Percentiles rank a stretch among this genome's conserved stretches.
Conservation (phyloP, 2,888 invertebrate genomes). For the Ormia ochracea region DNA sequence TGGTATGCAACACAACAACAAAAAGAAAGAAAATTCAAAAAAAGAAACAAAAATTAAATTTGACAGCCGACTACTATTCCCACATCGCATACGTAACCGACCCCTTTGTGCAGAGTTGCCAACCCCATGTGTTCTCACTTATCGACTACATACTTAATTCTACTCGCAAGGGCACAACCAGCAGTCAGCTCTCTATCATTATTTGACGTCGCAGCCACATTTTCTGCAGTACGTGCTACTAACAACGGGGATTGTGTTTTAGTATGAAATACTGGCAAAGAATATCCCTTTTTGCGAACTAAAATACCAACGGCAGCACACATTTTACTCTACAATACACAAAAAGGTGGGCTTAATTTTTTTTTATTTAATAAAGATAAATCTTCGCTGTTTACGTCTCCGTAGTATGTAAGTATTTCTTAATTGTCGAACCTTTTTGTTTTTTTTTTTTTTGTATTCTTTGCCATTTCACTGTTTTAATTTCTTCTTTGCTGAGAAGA, state of each 20-base stretch:
- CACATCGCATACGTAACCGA: background rate
- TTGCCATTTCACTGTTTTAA: background rate
- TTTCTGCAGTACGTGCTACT: background rate
- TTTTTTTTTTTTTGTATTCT: background rate
- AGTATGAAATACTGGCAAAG: constrained; percentile 36
- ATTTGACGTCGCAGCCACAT: background rate
- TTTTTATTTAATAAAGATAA: background rate
- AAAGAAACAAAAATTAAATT: background rate
- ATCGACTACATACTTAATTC: constrained; percentile 18
- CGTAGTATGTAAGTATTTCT: background rate
- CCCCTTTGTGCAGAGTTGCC: constrained; percentile 16
- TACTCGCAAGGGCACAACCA: constrained; percentile 10
- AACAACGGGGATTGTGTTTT: constrained; percentile 2
- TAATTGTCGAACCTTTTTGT: background rate
- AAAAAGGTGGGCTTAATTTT: constrained; percentile 53
- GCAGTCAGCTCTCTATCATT: background rate
- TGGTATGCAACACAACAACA: background rate
- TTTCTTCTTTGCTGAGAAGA: background rate
- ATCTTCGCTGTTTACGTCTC: background rate
- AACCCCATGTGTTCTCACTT: background rate
- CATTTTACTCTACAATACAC: constrained; percentile 7
- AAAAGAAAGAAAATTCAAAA: no score
- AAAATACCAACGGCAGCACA: constrained; percentile 42
- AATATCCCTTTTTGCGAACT: constrained; percentile 16
- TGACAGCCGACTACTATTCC: constrained; percentile 24